Percentiles rank a stretch among this genome's conserved stretches.
Conservation (phyloP, 2,797 vertebrate genomes). For the Gastrophryne carolinensis region DNA sequence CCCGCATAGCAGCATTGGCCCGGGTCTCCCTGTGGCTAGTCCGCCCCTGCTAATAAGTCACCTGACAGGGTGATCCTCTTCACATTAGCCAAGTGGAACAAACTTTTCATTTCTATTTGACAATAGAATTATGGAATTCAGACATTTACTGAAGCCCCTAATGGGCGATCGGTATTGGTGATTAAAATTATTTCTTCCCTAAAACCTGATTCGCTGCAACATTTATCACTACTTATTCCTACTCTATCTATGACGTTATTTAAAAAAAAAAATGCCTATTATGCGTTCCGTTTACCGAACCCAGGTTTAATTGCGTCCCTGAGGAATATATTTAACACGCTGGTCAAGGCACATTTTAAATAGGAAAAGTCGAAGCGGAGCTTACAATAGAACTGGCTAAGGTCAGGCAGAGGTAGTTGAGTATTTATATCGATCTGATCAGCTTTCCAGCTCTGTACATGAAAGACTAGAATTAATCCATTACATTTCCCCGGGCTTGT, state of each 20-base stretch:
- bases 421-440: conserved; percentile 41
- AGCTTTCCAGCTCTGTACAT: conserved; percentile 25
- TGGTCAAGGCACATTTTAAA: neutral
- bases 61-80: no score
- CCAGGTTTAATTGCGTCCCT: neutral
- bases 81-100: no score
- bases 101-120: no score
- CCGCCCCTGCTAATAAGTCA: no score
- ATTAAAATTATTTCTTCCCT: no score
- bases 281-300: neutral
- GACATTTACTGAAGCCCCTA: no score
- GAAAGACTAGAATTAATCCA: conserved; percentile 40
- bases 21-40: no score
- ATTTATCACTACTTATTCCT: neutral
- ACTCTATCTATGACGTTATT: neutral
- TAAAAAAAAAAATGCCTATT: neutral
- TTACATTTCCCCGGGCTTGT: conserved; percentile 40
- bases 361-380: conserved; percentile 7
- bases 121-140: no score
- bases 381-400: conserved; percentile 28
- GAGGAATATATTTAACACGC: neutral
- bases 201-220: neutral
- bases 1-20: no score
- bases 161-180: no score
- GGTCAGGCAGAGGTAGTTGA: conserved; percentile 43